A percentile compares a stretch with the other conserved stretches of the same genome.
These are phyloP conservation scores for Andricus quercusramuli DNA, from an alignment of 2,888 invertebrate genomes.

Conservation along the genomic window DNA sequence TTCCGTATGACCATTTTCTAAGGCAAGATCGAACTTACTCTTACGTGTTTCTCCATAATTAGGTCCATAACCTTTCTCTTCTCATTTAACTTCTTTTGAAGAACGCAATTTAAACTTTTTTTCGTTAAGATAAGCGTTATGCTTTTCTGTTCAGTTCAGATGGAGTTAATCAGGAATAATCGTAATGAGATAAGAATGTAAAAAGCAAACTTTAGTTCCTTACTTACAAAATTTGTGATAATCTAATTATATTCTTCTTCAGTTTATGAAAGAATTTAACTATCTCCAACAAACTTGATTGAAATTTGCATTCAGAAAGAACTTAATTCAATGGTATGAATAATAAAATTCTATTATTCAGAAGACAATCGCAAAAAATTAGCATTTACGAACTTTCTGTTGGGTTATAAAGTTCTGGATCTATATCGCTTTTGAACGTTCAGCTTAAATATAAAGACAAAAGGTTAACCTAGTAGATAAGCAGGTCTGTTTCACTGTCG, in stretches of 20 bases:
- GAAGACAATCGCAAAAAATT: not conserved
- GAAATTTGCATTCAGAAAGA: not conserved
- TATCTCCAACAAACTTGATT: not conserved
- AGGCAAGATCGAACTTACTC: not conserved
- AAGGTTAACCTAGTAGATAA: slow-evolving; percentile 22
- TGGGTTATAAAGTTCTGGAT: not conserved
- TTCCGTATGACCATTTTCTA: not conserved
- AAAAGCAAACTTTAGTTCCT: not conserved
- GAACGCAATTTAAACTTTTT: not conserved
- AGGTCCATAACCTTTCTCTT: not conserved
- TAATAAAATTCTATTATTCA: not conserved
- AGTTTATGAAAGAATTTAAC: not conserved
- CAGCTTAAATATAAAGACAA: not conserved
- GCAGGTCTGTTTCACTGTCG: slow-evolving; percentile 5
- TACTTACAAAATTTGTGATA: not conserved
- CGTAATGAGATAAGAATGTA: not conserved
- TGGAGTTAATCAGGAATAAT: not conserved
- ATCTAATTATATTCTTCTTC: not conserved
- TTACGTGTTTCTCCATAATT: not conserved
- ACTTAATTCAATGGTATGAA: not conserved
- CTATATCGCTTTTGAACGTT: not conserved
- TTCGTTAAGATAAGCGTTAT: not conserved
- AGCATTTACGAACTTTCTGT: not conserved
- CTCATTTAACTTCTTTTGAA: not conserved
- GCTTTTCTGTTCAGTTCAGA: not conserved